Evolutionary conservation across 1,140 invertebrate species (phyloP), one percentile per base, ranked within the genome.

Genomic region (Ephestia elutella): DNA sequence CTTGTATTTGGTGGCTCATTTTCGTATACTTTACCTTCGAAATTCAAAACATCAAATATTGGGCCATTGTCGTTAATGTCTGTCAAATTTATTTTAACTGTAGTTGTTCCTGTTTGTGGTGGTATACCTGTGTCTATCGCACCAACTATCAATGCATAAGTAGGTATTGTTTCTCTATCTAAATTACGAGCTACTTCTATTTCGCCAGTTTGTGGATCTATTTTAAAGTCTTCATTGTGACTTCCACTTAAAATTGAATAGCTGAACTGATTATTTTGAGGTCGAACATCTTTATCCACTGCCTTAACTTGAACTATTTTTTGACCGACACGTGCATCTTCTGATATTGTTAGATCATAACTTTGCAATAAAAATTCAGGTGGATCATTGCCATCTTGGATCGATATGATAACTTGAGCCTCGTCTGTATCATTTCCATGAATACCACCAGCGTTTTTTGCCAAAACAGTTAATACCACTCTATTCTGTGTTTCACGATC

Each of bases 61-160:
- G 97, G 97, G 0, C 95, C 96, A 79, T 98, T 99, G 69, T 99
- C 98, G 81, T 99, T 99, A 8, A 98, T 91, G 82, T 99, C 97
- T 10, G 92, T 90, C 0, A 98, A 66, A 25, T 91, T 89, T 49
- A 97, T 93, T 73, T 92, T 93, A 0, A 98, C 93, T 0, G 92
- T 93, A 1, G 96, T 91, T 3, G 95, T 96, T 13, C 97, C 97
- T 1, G 96, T 97, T 89, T 97, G 95, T 0, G 96, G 95, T 0
- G 96, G 96, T 4, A 90, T 82, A 0, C 96, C 96, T 20, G 93
- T 96, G 79, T 99, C 97, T 54, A 97, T 96, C 0, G 96, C 97
- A 10, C 94, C 96, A 19, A 99, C 90, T n/a, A 93, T 94, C 8
- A 99, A 69, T 65, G 93, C 93, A 74, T 97, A 98, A 19, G 89